These are phyloP conservation scores for Gymnogyps californianus DNA, from an alignment of 2,113 vertebrate species.

Conservation along the genomic window DNA sequence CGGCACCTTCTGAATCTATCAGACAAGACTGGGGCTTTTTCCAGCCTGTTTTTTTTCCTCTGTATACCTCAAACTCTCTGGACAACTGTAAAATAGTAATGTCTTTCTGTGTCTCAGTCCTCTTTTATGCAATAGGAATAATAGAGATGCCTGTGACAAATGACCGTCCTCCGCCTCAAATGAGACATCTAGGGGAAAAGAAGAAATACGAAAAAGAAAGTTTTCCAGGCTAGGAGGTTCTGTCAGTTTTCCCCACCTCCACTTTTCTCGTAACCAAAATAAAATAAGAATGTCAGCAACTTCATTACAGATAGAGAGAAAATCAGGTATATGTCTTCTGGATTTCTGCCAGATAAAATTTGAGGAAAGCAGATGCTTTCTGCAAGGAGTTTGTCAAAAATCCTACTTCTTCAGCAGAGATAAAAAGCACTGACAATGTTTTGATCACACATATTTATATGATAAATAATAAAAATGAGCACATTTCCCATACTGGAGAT, in stretches of 20 bases:
- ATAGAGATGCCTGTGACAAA: not conserved
- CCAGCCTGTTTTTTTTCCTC: not conserved
- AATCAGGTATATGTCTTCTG: not conserved
- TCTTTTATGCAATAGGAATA: not conserved
- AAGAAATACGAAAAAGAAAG: not conserved
- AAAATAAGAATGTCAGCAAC: not conserved
- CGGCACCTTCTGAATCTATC: not conserved
- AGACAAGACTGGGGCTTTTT: not conserved
- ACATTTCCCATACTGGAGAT: slow-evolving; percentile 14
- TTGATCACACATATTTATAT: slow-evolving; percentile 48
- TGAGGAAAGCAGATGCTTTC: not conserved
- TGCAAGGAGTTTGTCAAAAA: slow-evolving; percentile 28
- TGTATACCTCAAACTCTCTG: not conserved
- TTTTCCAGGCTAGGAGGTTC: not conserved
- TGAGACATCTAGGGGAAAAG: not conserved
- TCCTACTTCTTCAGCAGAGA: slow-evolving; percentile 14
- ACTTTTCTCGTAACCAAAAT: not conserved
- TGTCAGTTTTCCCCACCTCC: not conserved
- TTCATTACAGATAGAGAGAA: slow-evolving; percentile 20
- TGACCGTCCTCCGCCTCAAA: not conserved
- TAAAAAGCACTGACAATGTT: slow-evolving; percentile 46
- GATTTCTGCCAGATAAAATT: slow-evolving; percentile 20
- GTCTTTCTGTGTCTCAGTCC: not conserved
- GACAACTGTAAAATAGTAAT: not conserved
- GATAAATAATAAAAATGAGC: slow-evolving; percentile 54